These are phyloP conservation scores for Sternotherus odoratus DNA, from an alignment of 2,797 vertebrate species.

Conservation along the genomic window DNA sequence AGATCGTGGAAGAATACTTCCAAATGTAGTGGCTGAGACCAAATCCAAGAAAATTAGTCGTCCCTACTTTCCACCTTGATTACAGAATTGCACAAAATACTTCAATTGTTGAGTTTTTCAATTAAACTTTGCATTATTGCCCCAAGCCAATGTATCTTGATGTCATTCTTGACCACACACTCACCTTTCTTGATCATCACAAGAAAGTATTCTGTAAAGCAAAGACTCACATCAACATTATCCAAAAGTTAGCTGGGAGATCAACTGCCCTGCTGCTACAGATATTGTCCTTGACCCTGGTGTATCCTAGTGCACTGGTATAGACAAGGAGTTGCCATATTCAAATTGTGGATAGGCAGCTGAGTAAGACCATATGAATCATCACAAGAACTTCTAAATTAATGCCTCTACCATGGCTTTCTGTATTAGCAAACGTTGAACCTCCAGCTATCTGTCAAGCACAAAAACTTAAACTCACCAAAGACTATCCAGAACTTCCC, in stretches of 20 bases:
- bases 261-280: not conserved
- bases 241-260: not conserved
- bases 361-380: not conserved
- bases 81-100: not conserved
- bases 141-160: not conserved
- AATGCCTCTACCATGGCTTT: not conserved
- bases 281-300: not conserved
- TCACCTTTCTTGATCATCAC: not conserved
- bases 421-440: not conserved
- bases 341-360: not conserved
- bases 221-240: not conserved
- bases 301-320: not conserved
- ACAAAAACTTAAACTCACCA: not conserved
- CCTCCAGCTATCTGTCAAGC: not conserved
- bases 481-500: not conserved
- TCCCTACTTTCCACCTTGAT: not conserved
- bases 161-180: not conserved
- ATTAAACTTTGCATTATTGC: not conserved
- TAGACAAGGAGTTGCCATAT: not conserved
- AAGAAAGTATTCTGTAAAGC: not conserved
- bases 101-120: not conserved
- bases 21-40: not conserved
- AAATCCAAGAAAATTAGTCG: not conserved
- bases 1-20: not conserved
- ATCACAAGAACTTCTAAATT: not conserved